Evolutionary conservation across 2,888 invertebrate genomes (phyloP).

Genomic region (Pyrgus malvae): DNA sequence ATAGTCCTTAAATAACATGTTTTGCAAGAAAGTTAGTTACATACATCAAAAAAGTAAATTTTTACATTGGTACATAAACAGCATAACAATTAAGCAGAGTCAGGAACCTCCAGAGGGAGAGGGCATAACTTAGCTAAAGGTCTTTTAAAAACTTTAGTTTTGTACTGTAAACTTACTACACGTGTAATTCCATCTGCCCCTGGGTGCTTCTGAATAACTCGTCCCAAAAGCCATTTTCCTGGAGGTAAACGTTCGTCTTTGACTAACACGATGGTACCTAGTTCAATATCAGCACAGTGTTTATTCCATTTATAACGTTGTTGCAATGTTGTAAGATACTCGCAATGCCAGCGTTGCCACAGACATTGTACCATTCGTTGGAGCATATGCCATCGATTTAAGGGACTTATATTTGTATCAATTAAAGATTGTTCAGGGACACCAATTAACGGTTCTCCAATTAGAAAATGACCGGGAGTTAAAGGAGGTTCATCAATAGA

Average conservation of each 20-base stretch:
- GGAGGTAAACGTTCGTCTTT: conserved; percentile 2
- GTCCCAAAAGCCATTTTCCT: conserved; percentile 1
- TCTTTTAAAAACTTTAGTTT: conserved; percentile 3
- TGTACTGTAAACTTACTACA: background rate
- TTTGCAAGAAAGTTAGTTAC: too few relatives aligned
- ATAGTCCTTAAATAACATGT: background rate
- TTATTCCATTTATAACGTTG: conserved; percentile 14
- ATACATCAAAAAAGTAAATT: background rate
- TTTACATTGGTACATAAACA: too few relatives aligned
- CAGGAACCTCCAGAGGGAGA: background rate
- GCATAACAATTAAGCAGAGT: background rate
- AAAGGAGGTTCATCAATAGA: conserved; percentile 29
- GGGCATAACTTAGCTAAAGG: background rate
- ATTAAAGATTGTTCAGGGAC: background rate
- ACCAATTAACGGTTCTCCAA: conserved; percentile 10
- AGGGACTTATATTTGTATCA: background rate
- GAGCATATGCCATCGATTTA: conserved; percentile 20
- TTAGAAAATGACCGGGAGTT: conserved; percentile 28
- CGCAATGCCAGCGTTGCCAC: conserved; percentile 31
- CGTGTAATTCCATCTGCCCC: conserved; percentile 4
- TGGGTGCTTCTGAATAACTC: conserved; percentile 4
- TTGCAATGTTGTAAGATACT: conserved; percentile 24
- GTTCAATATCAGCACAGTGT: background rate
- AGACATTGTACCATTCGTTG: conserved; percentile 29
- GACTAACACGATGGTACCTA: background rate